phyloP scores from a whole-genome alignment of 2,888 invertebrate species.

The Elmis aenea region DNA sequence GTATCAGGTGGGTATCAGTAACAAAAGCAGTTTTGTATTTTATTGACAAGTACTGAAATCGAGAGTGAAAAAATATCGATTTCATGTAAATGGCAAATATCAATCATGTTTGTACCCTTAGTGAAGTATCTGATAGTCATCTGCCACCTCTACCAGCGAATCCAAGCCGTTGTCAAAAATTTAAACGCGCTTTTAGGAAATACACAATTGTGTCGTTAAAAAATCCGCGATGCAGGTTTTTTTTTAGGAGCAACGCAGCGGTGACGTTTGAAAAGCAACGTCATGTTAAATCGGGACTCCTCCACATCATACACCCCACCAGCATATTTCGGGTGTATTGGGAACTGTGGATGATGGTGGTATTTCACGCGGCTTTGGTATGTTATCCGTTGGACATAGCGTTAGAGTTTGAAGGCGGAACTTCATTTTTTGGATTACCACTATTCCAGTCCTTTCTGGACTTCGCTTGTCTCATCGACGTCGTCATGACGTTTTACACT shows the following conservation, averaged over 20 bases:
- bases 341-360: constrained; percentile 21
- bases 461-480: constrained; percentile 34
- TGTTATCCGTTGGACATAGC: constrained; percentile 20
- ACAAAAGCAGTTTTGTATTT: too few relatives aligned
- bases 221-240: constrained; percentile 13
- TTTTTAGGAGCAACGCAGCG: constrained; percentile 35
- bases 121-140: constrained; percentile 3
- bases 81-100: too few relatives aligned
- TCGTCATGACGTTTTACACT: constrained; percentile 39
- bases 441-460: constrained; percentile 18
- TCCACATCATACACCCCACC: constrained; percentile 43
- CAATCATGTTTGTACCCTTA: constrained; percentile 6
- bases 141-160: constrained; percentile 1
- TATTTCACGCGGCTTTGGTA: constrained; percentile 11
- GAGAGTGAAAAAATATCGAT: too few relatives aligned
- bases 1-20: too few relatives aligned
- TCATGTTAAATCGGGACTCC: constrained; percentile 28
- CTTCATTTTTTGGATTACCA: neutral
- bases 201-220: constrained; percentile 8
- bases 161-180: neutral
- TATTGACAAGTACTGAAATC: too few relatives aligned
- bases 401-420: neutral
- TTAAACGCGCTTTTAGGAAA: constrained; percentile 3
- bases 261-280: constrained; percentile 36
- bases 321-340: constrained; percentile 29